Conservation (phyloP, 2,888 invertebrate species). For the Allacma fusca region DNA sequence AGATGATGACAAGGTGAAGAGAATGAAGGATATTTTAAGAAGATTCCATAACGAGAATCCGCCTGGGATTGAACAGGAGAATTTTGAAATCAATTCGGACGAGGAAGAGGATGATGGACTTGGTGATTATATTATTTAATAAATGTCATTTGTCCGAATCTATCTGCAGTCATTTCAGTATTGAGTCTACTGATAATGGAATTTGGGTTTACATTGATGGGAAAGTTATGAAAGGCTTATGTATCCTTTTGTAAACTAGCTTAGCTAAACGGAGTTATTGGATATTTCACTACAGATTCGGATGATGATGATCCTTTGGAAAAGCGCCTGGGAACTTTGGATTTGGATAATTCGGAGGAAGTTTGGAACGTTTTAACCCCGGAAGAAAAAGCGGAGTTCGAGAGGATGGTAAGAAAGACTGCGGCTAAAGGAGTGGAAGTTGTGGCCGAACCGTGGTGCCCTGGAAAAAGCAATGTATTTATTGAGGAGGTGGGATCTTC, state of each 20-base stretch:
- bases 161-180: no score
- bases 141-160: no score
- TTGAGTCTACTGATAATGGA: no score
- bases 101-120: conserved; percentile 29
- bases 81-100: conserved; percentile 18
- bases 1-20: conserved; percentile 42
- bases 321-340: conserved; percentile 52
- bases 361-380: conserved; percentile 58
- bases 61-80: conserved; percentile 4
- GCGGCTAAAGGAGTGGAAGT: conserved; percentile 46
- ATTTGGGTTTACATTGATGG: no score
- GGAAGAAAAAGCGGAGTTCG: conserved; percentile 58
- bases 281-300: conserved; percentile 50
- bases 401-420: conserved; percentile 44
- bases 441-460: conserved; percentile 55
- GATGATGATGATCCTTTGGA: conserved; percentile 59
- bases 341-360: conserved; percentile 56
- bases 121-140: neutral
- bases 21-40: conserved; percentile 54
- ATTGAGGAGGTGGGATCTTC: conserved; percentile 44
- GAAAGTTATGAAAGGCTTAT: no score
- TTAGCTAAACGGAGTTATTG: no score
- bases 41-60: conserved; percentile 49
- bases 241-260: no score
- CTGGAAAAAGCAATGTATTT: conserved; percentile 39